Evolutionary conservation across 2,113 vertebrate species (phyloP).

Genomic region (Scolopax mira): DNA sequence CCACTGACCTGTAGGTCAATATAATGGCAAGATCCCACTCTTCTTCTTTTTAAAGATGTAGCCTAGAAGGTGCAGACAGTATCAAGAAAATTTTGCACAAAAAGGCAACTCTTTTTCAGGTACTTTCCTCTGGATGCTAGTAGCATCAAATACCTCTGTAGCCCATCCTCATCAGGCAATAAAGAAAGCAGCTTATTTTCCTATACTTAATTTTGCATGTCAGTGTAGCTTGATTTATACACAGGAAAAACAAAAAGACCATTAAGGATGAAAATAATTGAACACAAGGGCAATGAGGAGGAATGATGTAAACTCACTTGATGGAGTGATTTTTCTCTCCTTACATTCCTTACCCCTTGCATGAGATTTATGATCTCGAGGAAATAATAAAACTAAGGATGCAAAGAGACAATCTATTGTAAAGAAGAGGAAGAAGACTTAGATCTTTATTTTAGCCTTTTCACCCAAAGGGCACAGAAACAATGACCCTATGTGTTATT

Average conservation of each 20-base stretch:
- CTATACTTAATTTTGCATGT: not conserved
- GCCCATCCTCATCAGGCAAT: not conserved
- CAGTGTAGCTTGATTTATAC: slow-evolving; percentile 20
- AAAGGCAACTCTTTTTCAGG: not conserved
- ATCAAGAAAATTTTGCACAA: not conserved
- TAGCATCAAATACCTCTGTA: not conserved
- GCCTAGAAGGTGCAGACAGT: not conserved
- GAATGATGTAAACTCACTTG: slow-evolving; percentile 25
- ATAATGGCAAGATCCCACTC: not conserved
- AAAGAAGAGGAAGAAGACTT: not conserved
- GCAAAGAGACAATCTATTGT: slow-evolving; percentile 25
- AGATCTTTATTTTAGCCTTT: not conserved
- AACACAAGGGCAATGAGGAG: not conserved
- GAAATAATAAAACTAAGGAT: slow-evolving; percentile 26
- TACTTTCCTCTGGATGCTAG: not conserved
- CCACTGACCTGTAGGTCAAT: not conserved
- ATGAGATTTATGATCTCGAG: slow-evolving; percentile 35
- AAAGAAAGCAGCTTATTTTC: not conserved
- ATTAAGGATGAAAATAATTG: slow-evolving; percentile 52
- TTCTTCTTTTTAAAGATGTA: not conserved
- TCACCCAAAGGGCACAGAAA: not conserved
- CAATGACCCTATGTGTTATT: not conserved
- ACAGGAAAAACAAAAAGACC: not conserved
- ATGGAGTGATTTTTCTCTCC: slow-evolving; percentile 2
- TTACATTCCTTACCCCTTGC: not conserved